Evolutionary conservation across 1,140 invertebrate species (phyloP).

Genomic region (Goniozus legneri): DNA sequence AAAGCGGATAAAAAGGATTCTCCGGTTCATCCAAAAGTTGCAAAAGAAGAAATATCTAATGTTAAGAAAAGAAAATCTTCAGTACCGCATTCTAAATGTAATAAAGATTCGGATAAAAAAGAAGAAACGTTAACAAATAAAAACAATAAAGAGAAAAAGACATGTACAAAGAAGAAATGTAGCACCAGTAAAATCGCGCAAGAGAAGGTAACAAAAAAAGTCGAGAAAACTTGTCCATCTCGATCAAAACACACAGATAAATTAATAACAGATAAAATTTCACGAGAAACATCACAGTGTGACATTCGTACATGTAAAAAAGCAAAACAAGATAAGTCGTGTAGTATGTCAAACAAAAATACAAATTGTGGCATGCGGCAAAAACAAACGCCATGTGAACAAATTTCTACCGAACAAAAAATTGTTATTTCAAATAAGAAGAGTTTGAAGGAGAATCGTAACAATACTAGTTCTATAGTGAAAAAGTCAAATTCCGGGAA

Average conservation of each 20-base stretch:
- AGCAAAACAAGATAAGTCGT: slow-evolving; percentile 25
- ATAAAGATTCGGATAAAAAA: slow-evolving; percentile 2
- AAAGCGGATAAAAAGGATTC: slow-evolving; percentile 35
- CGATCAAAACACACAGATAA: slow-evolving; percentile 30
- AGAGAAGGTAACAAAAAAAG: slow-evolving; percentile 11
- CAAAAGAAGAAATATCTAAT: slow-evolving; percentile 7
- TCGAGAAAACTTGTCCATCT: slow-evolving; percentile 17
- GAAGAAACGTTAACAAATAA: slow-evolving; percentile 10
- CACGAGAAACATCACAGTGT: slow-evolving; percentile 17
- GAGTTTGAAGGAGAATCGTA: slow-evolving; percentile 44
- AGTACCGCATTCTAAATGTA: slow-evolving; percentile 1
- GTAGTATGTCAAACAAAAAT: slow-evolving; percentile 12
- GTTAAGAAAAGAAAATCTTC: slow-evolving; percentile 15
- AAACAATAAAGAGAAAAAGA: slow-evolving; percentile 21
- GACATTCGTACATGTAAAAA: slow-evolving; percentile 26
- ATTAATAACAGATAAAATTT: slow-evolving; percentile 23
- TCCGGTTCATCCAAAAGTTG: background rate
- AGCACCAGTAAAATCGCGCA: slow-evolving; percentile 13
- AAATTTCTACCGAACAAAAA: slow-evolving; percentile 20
- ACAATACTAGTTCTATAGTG: slow-evolving; percentile 3
- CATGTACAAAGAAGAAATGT: slow-evolving; percentile 24
- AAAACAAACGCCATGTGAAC: slow-evolving; percentile 21
- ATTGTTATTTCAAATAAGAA: slow-evolving; percentile 24
- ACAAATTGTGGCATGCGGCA: slow-evolving; percentile 18
- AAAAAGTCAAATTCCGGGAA: slow-evolving; percentile 18